phyloP scores from a whole-genome alignment of 2,113 vertebrate genomes.

The Eidolon helvum region DNA sequence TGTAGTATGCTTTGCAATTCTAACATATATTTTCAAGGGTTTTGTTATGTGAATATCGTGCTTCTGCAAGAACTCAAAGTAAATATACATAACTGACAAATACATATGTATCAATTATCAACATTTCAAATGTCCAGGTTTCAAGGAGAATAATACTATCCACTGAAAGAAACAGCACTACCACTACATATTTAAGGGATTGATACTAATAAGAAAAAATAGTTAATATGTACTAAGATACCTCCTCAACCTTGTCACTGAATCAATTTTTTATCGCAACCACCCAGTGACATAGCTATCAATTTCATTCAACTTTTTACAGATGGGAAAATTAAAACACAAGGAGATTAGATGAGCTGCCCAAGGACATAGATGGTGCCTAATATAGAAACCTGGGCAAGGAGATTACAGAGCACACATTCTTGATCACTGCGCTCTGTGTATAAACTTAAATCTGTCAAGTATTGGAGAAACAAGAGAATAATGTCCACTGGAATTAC shows the following conservation, averaged over 20 bases:
- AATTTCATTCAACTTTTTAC: neutral
- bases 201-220: neutral
- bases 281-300: neutral
- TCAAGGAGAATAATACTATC: neutral
- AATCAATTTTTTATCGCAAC: neutral
- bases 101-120: neutral
- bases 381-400: neutral
- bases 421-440: neutral
- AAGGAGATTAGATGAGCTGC: neutral
- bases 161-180: neutral
- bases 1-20: neutral
- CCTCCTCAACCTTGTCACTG: neutral
- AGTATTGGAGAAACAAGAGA: neutral
- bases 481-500: neutral
- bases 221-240: neutral
- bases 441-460: neutral
- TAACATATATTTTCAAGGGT: neutral
- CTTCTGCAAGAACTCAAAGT: neutral
- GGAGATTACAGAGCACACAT: neutral
- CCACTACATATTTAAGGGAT: neutral
- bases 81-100: neutral
- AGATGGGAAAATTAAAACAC: neutral
- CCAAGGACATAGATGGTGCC: neutral
- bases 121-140: neutral
- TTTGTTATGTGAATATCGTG: neutral